Base-by-base conservation (phyloP, 2,113 vertebrate species). In the Calyptommatus sinebrachiatus region DNA sequence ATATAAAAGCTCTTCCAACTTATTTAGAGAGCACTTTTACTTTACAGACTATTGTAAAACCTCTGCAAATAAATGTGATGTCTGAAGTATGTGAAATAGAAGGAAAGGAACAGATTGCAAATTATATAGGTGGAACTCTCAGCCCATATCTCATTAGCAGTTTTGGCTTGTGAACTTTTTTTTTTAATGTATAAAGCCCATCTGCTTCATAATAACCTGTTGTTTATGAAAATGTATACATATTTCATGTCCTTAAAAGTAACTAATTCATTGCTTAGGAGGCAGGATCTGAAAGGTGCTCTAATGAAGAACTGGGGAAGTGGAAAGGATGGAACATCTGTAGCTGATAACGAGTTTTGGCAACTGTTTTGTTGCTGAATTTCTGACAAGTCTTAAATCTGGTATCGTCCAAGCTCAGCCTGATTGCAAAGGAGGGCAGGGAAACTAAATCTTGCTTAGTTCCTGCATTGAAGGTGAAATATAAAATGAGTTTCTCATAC, bases 241-340 rank as follows among this genome's bases (percentile, higher is more conserved):
- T 81, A 79, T 84, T 89, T 88, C 85, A 28, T 81, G 78, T 81
- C 65, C 76, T 86, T 85, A 78, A 84, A 88, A 66, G 48, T 20
- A 65, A 74, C 57, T 82, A 24, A 73, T 83, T 88, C 85, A 53
- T 77, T 86, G 73, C 78, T 73, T 71, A 85, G 83, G 29, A 82
- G 21, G 73, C 6, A 73, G 80, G 84, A 74, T 78, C 76, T 22
- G 46, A 72, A 87, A 84, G 72, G 69, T 82, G 82, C 67, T 77
- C 78, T 70, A 69, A 68, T 78, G 88, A 79, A 83, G 74, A 83
- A 70, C 76, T 57, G 61, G 22, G 63, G 87, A 73, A 86, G 12
- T 8, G 69, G 70, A 77, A 60, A 60, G 75, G 86, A 82, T 29
- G 74, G 73, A 80, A 63, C 77, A 82, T 77, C 76, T 65, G 76